Evolutionary conservation across 2,888 invertebrate genomes (phyloP).

Genomic region (Tolmerus cingulatus): DNA sequence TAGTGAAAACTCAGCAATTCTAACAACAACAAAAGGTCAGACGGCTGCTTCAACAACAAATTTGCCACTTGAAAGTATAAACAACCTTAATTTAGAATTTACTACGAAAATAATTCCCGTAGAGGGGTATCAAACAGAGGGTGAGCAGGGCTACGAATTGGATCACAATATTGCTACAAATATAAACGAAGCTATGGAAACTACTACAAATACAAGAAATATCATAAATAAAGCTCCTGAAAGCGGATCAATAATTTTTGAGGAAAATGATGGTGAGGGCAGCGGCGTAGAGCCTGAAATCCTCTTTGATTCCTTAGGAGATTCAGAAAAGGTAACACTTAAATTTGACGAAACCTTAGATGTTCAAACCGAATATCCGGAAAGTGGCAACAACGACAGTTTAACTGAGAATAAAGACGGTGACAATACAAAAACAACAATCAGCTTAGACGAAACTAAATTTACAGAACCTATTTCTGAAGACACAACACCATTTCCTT

Average conservation of each 20-base stretch:
- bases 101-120: not conserved
- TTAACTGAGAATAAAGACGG: not conserved
- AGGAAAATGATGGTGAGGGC: not conserved
- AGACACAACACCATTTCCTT: not conserved
- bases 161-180: not conserved
- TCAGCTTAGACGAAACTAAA: not conserved
- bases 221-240: not conserved
- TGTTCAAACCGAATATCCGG: not conserved
- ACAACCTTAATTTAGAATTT: not conserved
- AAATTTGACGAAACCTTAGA: not conserved
- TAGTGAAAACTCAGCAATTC: not conserved
- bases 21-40: not conserved
- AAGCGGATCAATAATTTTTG: not conserved
- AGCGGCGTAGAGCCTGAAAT: not conserved
- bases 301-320: not conserved
- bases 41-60: not conserved
- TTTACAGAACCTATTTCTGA: not conserved
- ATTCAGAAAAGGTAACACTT: not conserved
- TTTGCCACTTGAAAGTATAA: not conserved
- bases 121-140: not conserved
- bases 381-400: not conserved
- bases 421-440: not conserved
- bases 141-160: not conserved
- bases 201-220: not conserved
- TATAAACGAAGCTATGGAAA: not conserved